Conservation (phyloP, 2,113 vertebrate genomes). For the Cottus gobio region DNA sequence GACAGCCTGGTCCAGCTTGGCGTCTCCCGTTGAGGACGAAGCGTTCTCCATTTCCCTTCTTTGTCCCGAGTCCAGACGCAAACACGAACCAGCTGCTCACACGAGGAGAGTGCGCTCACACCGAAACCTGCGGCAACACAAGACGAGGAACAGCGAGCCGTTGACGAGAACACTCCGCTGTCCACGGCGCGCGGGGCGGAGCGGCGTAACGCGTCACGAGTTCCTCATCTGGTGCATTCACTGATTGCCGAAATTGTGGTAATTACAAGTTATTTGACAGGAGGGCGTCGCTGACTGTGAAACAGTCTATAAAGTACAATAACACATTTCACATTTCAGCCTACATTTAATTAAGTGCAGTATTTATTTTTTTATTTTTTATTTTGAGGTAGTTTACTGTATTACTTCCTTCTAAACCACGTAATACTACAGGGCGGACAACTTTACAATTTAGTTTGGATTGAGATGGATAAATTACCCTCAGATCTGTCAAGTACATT, state of each 20-base stretch:
- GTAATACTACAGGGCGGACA: background rate
- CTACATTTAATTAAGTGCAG: background rate
- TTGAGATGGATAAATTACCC: background rate
- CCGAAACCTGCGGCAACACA: background rate
- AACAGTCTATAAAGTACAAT: background rate
- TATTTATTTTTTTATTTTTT: background rate
- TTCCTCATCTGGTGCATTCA: constrained; percentile 36
- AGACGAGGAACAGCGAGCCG: background rate
- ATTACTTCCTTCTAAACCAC: background rate
- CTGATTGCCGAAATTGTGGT: background rate
- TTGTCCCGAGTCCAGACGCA: background rate
- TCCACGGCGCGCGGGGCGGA: background rate
- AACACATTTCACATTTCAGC: background rate
- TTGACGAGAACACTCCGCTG: background rate
- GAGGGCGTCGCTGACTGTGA: background rate
- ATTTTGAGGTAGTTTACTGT: background rate
- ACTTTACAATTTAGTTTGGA: background rate
- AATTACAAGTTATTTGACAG: rapidly evolving
- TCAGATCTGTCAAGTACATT: background rate
- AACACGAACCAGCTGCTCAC: background rate
- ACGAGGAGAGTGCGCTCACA: background rate
- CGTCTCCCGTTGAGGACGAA: constrained; percentile 60
- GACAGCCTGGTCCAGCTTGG: constrained; percentile 77
- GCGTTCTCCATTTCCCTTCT: constrained; percentile 61
- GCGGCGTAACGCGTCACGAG: constrained; percentile 43